phyloP scores from a whole-genome alignment of 2,113 vertebrate species.

The Sminthopsis crassicaudata region DNA sequence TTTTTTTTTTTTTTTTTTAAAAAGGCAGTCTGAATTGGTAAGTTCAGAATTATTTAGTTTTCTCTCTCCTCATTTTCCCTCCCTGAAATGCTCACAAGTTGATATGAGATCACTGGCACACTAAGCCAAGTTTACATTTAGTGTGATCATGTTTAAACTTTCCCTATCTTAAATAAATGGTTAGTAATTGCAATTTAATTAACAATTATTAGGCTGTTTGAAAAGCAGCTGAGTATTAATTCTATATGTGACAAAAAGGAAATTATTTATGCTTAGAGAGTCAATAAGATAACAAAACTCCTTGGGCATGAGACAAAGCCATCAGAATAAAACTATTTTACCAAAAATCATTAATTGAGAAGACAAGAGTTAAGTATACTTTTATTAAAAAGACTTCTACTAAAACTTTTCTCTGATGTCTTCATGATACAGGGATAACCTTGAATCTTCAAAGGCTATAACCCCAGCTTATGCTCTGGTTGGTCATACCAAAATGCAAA shows the following conservation, averaged over 20 bases:
- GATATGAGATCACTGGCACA: conserved; percentile 64
- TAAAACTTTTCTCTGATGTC: background rate
- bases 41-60: conserved; percentile 56
- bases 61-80: background rate
- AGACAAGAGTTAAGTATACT: too few species aligned
- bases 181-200: conserved; percentile 59
- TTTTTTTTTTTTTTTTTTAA: conserved; percentile 9
- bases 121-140: conserved; percentile 70
- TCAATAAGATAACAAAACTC: background rate
- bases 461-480: background rate
- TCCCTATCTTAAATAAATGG: conserved; percentile 63
- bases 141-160: conserved; percentile 62
- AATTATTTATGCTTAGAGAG: background rate
- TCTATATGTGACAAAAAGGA: background rate
- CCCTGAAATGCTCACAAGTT: conserved; percentile 49
- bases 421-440: background rate
- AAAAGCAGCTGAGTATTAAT: conserved; percentile 24
- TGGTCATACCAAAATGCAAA: background rate
- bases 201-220: conserved; percentile 57
- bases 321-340: background rate
- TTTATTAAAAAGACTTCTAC: background rate
- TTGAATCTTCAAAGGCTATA: background rate
- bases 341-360: background rate
- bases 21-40: conserved; percentile 34
- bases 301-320: background rate